Percentiles rank a stretch among this genome's conserved stretches.
These are phyloP conservation scores for Drosophila ficusphila DNA, from an alignment of 1,140 invertebrate species.

Conservation along the genomic window DNA sequence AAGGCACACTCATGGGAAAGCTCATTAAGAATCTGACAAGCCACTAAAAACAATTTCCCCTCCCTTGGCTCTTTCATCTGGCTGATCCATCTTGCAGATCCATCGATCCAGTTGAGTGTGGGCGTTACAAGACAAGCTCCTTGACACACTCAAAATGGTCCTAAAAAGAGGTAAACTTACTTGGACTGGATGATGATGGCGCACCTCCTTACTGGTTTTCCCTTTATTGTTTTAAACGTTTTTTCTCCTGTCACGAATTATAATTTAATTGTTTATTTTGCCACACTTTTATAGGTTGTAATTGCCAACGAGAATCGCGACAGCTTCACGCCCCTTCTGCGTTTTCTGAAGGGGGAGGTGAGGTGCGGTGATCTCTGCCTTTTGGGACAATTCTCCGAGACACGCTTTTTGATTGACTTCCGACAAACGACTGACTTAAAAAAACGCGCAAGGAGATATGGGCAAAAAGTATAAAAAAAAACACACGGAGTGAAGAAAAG, in stretches of 20 bases:
- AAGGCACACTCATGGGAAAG: neutral
- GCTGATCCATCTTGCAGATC: constrained; percentile 14
- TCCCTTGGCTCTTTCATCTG: neutral
- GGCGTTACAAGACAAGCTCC: constrained; percentile 42
- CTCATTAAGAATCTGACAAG: constrained; percentile 50
- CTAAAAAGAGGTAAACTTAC: constrained; percentile 8
- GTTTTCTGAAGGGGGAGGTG: constrained; percentile 10
- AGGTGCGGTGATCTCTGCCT: constrained; percentile 39
- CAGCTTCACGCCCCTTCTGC: constrained; percentile 56
- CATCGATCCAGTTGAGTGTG: constrained; percentile 23
- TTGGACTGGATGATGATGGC: constrained; percentile 17
- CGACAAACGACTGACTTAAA: constrained; percentile 84
- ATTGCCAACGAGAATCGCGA: constrained; percentile 52
- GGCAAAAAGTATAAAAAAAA: constrained; percentile 62
- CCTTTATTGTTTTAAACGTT: neutral
- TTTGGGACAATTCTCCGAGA: constrained; percentile 60
- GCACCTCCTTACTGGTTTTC: constrained; percentile 42
- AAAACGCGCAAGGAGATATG: constrained; percentile 76
- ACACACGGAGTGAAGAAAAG: constrained; percentile 46
- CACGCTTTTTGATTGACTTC: constrained; percentile 84
- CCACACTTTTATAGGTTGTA: constrained; percentile 60
- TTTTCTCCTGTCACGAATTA: constrained; percentile 24
- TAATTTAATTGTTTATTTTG: constrained; percentile 74
- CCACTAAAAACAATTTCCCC: constrained; percentile 35
- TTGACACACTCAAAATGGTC: constrained; percentile 7